Conservation (phyloP, 2,113 vertebrate genomes). For the Alosa alosa region DNA sequence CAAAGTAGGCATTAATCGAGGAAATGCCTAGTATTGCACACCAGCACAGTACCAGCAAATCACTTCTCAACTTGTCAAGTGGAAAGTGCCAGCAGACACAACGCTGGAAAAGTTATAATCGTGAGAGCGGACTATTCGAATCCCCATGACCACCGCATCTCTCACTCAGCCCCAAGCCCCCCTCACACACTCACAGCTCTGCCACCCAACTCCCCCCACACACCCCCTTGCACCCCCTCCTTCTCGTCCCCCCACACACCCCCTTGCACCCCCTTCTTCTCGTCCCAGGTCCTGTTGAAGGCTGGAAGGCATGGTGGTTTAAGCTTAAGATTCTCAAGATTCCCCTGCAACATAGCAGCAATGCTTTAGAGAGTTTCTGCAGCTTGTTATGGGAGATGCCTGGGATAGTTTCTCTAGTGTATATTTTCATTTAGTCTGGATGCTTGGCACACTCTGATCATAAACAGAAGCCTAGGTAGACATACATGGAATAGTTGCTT, state of each 20-base stretch:
- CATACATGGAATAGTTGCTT: conserved; percentile 79
- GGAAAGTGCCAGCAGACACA: conserved; percentile 50
- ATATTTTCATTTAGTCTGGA: conserved; percentile 95
- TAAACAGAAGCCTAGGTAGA: conserved; percentile 88
- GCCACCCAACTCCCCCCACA: neutral
- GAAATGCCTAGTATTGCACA: neutral
- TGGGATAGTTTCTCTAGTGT: conserved; percentile 79
- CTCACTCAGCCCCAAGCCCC: conserved; percentile 15
- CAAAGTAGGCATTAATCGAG: neutral
- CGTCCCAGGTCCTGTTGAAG: conserved; percentile 58
- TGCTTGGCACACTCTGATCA: conserved; percentile 84
- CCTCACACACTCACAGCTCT: neutral
- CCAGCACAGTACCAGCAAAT: conserved; percentile 30
- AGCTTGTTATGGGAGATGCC: conserved; percentile 96
- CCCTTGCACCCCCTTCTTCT: conserved; percentile 19
- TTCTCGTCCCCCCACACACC: neutral
- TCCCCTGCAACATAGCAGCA: conserved; percentile 87
- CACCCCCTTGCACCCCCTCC: neutral
- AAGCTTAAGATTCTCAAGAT: conserved; percentile 89
- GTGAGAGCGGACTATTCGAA: conserved; percentile 42
- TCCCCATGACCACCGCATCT: conserved; percentile 43
- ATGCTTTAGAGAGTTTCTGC: conserved; percentile 83
- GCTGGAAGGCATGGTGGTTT: conserved; percentile 66
- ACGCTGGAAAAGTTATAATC: conserved; percentile 58
- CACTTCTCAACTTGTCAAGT: conserved; percentile 32